phyloP scores from a whole-genome alignment of 2,113 vertebrate species.

The human region GRCh38 chr2:231998001-231998500 shows the following conservation, averaged over 20 bases:
- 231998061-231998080: neutral
- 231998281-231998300: neutral
- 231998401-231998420: neutral
- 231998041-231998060: neutral
- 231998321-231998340: neutral
- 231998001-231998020: neutral
- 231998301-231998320: neutral
- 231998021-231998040: slow-evolving; percentile 3
- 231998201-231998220: neutral
- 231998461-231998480: neutral
- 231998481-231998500: neutral
- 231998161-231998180: neutral
- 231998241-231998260: neutral
- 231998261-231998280: neutral
- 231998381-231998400: neutral
- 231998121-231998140: neutral
- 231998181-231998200: neutral
- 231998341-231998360: neutral
- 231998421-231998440: neutral
- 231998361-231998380: neutral
- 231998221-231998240: neutral
- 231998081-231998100: slow-evolving; percentile 1
- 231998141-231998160: neutral
- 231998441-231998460: neutral
- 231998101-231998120: neutral